phyloP scores from a whole-genome alignment of 2,113 vertebrate species.

The Micromys minutus region DNA sequence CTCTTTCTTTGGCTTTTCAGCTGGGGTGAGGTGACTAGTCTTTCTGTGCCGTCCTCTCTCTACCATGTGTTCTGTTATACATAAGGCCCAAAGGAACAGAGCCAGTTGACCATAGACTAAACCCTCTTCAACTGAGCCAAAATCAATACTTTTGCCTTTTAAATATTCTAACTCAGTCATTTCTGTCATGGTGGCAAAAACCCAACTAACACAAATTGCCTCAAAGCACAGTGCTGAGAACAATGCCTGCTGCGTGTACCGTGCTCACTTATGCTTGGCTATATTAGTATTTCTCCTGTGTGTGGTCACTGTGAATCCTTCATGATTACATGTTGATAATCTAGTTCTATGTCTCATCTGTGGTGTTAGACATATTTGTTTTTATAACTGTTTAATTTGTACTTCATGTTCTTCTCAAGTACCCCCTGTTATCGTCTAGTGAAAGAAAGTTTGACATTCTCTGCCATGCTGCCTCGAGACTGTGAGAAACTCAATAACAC shows the following conservation, averaged over 20 bases:
- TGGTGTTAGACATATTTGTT: neutral
- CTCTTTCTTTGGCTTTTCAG: neutral
- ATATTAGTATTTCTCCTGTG: neutral
- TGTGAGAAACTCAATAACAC: neutral
- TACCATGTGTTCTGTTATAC: neutral
- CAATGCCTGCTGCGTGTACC: neutral
- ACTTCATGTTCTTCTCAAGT: neutral
- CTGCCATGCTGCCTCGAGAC: rapidly evolving
- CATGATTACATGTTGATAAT: too few species aligned
- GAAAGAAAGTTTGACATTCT: neutral
- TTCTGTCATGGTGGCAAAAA: neutral
- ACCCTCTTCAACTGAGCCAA: neutral
- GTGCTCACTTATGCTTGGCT: neutral
- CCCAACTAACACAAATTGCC: neutral
- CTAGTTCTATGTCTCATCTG: neutral
- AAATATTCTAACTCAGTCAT: neutral
- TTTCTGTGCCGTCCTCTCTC: neutral
- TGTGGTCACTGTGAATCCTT: neutral
- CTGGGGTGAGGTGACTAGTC: neutral
- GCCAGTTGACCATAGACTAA: neutral
- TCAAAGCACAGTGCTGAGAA: neutral
- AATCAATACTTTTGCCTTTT: neutral
- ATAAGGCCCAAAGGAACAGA: neutral
- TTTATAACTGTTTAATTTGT: neutral
- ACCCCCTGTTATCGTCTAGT: neutral